These are phyloP conservation scores for Caenorhabditis sp. DNA, from an alignment of 2,888 invertebrate species.

Conservation along the genomic window DNA sequence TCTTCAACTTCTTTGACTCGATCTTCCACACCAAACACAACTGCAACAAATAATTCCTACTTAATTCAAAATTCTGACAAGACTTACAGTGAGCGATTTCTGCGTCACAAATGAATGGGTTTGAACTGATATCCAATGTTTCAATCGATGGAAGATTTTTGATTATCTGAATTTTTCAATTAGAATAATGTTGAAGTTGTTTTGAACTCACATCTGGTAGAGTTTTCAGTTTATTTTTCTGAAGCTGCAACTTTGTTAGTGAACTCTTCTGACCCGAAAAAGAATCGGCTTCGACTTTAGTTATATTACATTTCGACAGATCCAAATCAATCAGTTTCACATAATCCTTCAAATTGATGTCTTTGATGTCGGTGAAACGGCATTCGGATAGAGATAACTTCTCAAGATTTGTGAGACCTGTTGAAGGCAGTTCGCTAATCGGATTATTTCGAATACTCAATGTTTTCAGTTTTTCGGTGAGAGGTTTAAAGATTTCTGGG, in stretches of 20 bases:
- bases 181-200: constrained; percentile 74
- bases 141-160: constrained; percentile 67
- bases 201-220: constrained; percentile 71
- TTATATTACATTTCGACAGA: constrained; percentile 57
- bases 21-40: constrained; percentile 53
- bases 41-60: constrained; percentile 31
- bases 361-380: constrained; percentile 41
- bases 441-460: constrained; percentile 60
- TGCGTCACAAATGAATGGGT: constrained; percentile 70
- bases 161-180: constrained; percentile 22
- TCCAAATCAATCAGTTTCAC: constrained; percentile 52
- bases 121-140: constrained; percentile 71
- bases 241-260: constrained; percentile 81
- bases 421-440: constrained; percentile 29
- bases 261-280: constrained; percentile 46
- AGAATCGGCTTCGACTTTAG: constrained; percentile 39
- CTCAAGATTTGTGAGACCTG: constrained; percentile 42
- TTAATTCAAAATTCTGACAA: neutral
- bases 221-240: constrained; percentile 83
- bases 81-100: constrained; percentile 46
- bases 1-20: constrained; percentile 52
- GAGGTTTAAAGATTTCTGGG: constrained; percentile 47
- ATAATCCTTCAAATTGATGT: constrained; percentile 47
- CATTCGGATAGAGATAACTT: constrained; percentile 51
- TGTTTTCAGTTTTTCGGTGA: constrained; percentile 41